Conservation (phyloP, 2,888 invertebrate species). For the Aromia moschata region DNA sequence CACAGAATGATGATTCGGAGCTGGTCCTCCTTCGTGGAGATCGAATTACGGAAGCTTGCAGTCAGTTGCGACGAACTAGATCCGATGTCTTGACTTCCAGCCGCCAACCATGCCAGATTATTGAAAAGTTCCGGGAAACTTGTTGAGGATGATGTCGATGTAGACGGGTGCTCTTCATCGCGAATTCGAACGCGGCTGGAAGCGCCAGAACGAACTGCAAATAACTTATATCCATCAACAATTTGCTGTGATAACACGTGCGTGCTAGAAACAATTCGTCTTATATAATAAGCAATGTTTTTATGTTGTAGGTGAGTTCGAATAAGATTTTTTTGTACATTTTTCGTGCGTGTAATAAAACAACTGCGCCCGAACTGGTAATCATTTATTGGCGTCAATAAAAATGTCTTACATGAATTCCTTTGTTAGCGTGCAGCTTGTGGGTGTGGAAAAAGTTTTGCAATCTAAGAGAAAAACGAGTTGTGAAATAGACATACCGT, state of each 20-base stretch:
- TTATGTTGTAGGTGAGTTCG: not conserved
- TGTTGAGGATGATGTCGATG: constrained; percentile 29
- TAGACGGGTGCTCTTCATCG: constrained; percentile 27
- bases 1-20: constrained; percentile 51
- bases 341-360: no score
- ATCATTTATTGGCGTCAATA: not conserved
- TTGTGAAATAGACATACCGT: constrained; percentile 29
- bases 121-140: constrained; percentile 41
- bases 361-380: no score
- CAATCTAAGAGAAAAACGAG: constrained; percentile 27
- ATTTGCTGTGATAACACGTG: no score
- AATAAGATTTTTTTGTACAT: not conserved
- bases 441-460: constrained; percentile 30
- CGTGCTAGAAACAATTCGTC: no score
- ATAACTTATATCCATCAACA: no score
- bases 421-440: constrained; percentile 6
- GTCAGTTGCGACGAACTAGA: constrained; percentile 33
- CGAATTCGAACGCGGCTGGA: constrained; percentile 33
- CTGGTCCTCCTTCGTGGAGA: constrained; percentile 44
- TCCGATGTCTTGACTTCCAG: constrained; percentile 37
- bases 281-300: no score
- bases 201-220: constrained; percentile 41
- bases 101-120: constrained; percentile 44
- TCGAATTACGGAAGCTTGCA: constrained; percentile 37
- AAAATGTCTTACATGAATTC: not conserved